Conservation (phyloP, 2,888 invertebrate species). For the Zhuqinia jingwanae region DNA sequence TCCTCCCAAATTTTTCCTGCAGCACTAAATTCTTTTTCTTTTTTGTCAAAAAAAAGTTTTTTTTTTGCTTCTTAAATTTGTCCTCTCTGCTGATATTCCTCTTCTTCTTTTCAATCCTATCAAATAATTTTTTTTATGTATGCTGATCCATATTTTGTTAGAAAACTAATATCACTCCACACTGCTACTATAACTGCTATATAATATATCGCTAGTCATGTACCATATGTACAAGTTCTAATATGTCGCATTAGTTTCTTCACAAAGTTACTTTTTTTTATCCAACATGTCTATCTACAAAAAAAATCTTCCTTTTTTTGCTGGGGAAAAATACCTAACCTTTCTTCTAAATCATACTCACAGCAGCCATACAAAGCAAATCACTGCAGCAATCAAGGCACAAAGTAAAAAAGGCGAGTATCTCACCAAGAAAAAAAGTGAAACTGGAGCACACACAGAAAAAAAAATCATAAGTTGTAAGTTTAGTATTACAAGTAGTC, state of each 20-base stretch:
- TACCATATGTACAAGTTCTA: not conserved
- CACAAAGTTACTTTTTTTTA: conserved; percentile 10
- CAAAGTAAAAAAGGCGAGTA: not conserved
- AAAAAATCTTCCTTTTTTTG: not conserved
- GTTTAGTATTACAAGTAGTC: not conserved
- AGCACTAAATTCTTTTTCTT: no score
- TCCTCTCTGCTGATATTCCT: no score
- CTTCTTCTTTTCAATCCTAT: no score
- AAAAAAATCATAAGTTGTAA: not conserved
- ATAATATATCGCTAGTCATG: not conserved
- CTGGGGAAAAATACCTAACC: not conserved
- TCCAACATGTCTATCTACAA: conserved; percentile 14
- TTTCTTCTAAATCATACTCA: no score
- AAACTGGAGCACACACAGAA: conserved; percentile 32
- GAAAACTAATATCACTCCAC: conserved; percentile 1
- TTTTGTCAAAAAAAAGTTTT: no score
- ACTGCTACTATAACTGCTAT: not conserved
- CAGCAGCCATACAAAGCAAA: conserved; percentile 1
- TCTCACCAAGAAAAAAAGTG: conserved; percentile 1
- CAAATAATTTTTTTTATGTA: no score
- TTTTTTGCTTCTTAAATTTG: no score
- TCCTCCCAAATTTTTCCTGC: no score
- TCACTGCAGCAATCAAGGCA: conserved; percentile 37
- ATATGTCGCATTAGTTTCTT: not conserved
- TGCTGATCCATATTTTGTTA: no score